Percentiles rank a stretch among this genome's conserved stretches.
phyloP scores from a whole-genome alignment of 2,797 vertebrate species.

The Mico argentatus region DNA sequence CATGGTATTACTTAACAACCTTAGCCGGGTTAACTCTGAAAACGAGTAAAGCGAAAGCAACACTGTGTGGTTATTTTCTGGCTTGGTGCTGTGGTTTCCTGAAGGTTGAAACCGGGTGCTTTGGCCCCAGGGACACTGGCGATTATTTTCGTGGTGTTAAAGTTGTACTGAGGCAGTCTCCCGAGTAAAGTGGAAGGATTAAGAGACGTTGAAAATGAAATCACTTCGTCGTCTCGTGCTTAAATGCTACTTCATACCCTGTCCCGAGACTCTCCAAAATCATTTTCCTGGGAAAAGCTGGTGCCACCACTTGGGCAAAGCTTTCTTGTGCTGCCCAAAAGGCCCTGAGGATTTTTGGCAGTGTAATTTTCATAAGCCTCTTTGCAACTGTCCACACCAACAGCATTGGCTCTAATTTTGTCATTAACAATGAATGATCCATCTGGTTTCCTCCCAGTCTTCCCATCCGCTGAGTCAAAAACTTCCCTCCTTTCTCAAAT shows the following conservation, averaged over 20 bases:
- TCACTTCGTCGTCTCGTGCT: background rate
- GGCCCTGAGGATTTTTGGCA: background rate
- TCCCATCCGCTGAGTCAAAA: slow-evolving; percentile 41
- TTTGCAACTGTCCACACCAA: slow-evolving; percentile 60
- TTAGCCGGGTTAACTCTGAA: background rate
- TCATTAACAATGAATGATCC: slow-evolving; percentile 50
- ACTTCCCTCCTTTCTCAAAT: background rate
- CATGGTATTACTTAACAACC: background rate
- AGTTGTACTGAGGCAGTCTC: background rate
- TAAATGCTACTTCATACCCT: background rate
- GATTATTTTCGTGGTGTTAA: background rate
- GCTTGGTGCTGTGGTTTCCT: background rate
- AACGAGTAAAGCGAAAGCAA: background rate
- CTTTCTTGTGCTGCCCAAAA: background rate
- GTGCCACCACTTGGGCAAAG: background rate
- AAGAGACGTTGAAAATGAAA: background rate
- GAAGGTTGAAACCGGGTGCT: background rate
- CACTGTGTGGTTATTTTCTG: background rate
- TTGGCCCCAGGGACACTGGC: background rate
- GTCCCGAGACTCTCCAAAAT: background rate
- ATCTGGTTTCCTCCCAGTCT: slow-evolving; percentile 38
- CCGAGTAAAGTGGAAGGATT: background rate
- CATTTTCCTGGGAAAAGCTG: background rate
- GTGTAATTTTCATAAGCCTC: slow-evolving; percentile 47
- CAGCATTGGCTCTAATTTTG: slow-evolving; percentile 33